Conservation (phyloP, 1,140 invertebrate genomes). For the Rhagoletis pomonella region DNA sequence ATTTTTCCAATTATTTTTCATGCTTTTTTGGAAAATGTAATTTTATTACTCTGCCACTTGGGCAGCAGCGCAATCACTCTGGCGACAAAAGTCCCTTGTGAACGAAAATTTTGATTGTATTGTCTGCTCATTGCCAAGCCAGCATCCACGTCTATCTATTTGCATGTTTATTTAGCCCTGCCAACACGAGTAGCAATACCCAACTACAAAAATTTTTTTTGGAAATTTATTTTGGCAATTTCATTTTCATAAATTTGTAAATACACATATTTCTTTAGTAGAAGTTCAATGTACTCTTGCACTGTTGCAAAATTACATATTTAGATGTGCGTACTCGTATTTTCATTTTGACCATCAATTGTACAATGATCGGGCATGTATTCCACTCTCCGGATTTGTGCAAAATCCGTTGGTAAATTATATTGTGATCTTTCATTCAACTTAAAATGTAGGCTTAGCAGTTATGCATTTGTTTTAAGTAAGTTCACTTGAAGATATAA, state of each 20-base stretch:
- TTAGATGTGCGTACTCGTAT: neutral
- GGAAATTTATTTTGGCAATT: neutral
- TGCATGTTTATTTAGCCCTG: conserved; percentile 3
- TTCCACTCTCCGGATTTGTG: neutral
- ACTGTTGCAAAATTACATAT: neutral
- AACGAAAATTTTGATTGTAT: conserved; percentile 14
- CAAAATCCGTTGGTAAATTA: neutral
- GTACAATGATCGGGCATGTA: neutral
- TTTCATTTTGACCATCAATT: neutral
- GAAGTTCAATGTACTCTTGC: neutral
- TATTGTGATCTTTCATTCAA: neutral
- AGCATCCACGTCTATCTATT: neutral
- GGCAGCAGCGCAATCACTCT: neutral
- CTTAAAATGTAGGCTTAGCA: too few species aligned
- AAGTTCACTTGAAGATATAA: too few species aligned
- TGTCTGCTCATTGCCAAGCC: conserved; percentile 19
- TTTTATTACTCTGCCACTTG: conserved; percentile 27
- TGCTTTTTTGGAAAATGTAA: conserved; percentile 30
- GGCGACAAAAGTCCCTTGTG: neutral
- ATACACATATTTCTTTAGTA: neutral
- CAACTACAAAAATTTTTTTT: neutral
- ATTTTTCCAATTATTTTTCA: neutral
- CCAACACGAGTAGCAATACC: neutral
- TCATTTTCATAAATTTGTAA: conserved; percentile 16
- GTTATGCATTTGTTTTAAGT: too few species aligned